Evolutionary conservation across 64 coral and sea anemone species (phyloP), one percentile per base, ranked within the genome.

Genomic region (Hydrozoanthus tunicans): DNA sequence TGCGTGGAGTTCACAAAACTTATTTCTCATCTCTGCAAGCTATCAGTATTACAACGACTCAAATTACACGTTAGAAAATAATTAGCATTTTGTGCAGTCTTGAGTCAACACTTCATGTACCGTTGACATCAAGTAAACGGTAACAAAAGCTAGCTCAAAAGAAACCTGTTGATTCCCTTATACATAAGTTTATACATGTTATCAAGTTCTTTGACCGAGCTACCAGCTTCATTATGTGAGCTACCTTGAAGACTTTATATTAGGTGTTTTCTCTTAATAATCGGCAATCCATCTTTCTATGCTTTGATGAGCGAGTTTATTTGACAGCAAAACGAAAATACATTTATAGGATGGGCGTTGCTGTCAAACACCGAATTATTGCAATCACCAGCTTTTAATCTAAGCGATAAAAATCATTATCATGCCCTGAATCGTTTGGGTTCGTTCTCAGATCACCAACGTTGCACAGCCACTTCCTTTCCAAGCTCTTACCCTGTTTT

Each of bases 301-400:
- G 17, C 12, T 13, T 25, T 82, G 27, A 82, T 85, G 6, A 26
- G 43, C 17, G 15, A 59, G 58, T 69, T 59, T 58, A 25, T 72
- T 73, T 58, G 55, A 74, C 68, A 73, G 59, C 54, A 10, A 20
- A 68, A 74, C 10, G 57, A 60, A 73, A 88, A 74, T 58, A 59
- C 11, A 20, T 68, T 5, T 70, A 85, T 70, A n/a, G 53, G 52
- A 68, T 85, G 82, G 82, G 82, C 15, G 82, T 85, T 85, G 65
- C 51, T 73, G 27, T 27, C 11, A 58, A 58, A 73, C 67, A 51
- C 69, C 59, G 68, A 75, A 43, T 43, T 43, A 81, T 81, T 81
- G 58, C 79, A 60, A 81, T 81, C 79, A 81, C 12, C 23, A 62
- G 25, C 58, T 88, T 88, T 73, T 88, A 66, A 73, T 75, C 84